Evolutionary conservation across 2,888 invertebrate species (phyloP).

Genomic region (Chymomyza fuscimana): DNA sequence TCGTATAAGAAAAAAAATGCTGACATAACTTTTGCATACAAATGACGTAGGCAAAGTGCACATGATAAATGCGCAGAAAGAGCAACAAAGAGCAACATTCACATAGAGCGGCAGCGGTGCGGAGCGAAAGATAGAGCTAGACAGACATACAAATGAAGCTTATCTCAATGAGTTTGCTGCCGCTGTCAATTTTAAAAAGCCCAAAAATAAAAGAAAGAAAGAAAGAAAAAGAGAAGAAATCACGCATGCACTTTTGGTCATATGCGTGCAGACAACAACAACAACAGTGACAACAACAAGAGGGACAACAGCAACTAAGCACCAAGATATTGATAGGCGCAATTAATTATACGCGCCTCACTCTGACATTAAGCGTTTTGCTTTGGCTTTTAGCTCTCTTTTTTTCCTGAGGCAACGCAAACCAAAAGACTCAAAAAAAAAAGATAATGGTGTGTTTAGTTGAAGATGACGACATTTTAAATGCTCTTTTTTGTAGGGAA

Average conservation of each 20-base stretch:
- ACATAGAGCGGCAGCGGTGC: slow-evolving; percentile 29
- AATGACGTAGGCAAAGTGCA: slow-evolving; percentile 70
- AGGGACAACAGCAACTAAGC: slow-evolving; percentile 31
- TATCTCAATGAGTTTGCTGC: slow-evolving; percentile 69
- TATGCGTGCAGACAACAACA: slow-evolving; percentile 51
- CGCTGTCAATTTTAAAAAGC: slow-evolving; percentile 31
- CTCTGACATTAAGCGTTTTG: slow-evolving; percentile 74
- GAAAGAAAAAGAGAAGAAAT: not conserved
- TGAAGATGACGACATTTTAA: not conserved
- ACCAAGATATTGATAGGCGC: slow-evolving; percentile 71
- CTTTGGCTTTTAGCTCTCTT: slow-evolving; percentile 45
- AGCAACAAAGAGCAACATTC: slow-evolving; percentile 18
- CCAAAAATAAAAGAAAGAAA: slow-evolving; percentile 34
- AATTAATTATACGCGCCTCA: slow-evolving; percentile 74
- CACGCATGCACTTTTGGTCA: slow-evolving; percentile 28
- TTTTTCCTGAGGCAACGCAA: slow-evolving; percentile 4
- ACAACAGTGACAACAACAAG: slow-evolving; percentile 19
- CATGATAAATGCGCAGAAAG: slow-evolving; percentile 61
- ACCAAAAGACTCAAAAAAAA: not conserved
- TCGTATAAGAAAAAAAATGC: slow-evolving; percentile 27
- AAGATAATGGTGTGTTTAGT: not conserved
- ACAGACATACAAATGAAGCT: slow-evolving; percentile 41
- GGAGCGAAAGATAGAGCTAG: not conserved
- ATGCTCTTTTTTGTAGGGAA: not conserved
- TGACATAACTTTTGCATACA: slow-evolving; percentile 70